Percentiles rank a stretch among this genome's conserved stretches.
These are phyloP conservation scores for Himalopsyche anomala DNA, from an alignment of 2,888 invertebrate genomes.

Conservation along the genomic window DNA sequence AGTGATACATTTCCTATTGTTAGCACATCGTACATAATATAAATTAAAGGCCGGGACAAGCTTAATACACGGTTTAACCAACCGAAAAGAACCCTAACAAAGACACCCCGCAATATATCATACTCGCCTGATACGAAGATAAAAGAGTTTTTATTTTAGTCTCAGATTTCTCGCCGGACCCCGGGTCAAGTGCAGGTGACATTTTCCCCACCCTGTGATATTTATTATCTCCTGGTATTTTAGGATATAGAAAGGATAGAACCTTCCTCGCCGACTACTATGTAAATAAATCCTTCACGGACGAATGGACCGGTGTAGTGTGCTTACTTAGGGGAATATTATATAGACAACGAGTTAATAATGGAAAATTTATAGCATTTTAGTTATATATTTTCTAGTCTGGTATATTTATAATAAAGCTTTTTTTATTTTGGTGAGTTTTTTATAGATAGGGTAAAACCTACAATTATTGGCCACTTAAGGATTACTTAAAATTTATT, in stretches of 20 bases:
- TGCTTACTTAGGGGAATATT: not conserved
- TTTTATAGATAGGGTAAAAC: too few species aligned
- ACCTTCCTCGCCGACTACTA: not conserved
- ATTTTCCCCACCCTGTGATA: constrained; percentile 34
- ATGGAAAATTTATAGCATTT: not conserved
- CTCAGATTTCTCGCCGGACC: constrained; percentile 44
- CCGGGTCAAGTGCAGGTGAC: constrained; percentile 33
- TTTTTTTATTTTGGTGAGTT: too few species aligned
- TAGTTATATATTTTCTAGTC: not conserved
- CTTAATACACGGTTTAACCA: constrained; percentile 53
- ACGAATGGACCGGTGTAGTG: constrained; percentile 31
- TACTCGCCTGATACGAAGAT: constrained; percentile 39
- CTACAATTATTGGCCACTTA: too few species aligned
- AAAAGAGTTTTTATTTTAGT: constrained; percentile 33
- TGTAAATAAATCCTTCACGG: constrained; percentile 20
- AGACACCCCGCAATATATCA: constrained; percentile 44
- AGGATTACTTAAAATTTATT: too few species aligned
- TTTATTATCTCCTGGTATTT: constrained; percentile 45
- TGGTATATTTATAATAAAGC: not conserved
- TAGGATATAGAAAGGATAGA: constrained; percentile 10
- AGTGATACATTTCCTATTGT: not conserved
- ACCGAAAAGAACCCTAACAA: constrained; percentile 51
- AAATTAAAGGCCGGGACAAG: not conserved
- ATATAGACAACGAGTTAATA: constrained; percentile 20
- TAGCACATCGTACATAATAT: constrained; percentile 4